Evolutionary conservation across 2,888 invertebrate genomes (phyloP).

Genomic region (Lasioglossum vierecki): DNA sequence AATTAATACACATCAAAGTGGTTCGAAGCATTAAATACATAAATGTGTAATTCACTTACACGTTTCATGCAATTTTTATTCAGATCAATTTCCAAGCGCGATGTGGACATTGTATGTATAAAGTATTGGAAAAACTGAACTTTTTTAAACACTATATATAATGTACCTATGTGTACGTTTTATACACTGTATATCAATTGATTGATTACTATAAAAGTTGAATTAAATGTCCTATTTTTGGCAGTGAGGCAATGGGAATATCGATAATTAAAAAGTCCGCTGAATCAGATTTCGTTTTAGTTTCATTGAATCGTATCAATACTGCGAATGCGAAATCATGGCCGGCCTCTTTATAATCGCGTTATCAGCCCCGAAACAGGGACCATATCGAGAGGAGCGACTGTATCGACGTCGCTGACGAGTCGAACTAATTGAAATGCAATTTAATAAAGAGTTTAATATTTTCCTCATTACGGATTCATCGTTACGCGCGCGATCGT

Average conservation of each 20-base stretch:
- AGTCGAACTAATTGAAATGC: neutral
- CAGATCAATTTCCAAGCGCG: too few species aligned
- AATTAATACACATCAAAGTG: neutral
- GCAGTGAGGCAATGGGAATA: neutral
- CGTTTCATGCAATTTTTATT: too few species aligned
- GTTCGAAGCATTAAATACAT: neutral
- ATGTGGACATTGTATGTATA: too few species aligned
- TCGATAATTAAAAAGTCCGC: neutral
- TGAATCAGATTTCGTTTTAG: neutral
- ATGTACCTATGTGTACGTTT: too few species aligned
- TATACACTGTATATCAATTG: neutral
- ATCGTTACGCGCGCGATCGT: neutral
- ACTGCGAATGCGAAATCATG: neutral
- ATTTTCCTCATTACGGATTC: neutral
- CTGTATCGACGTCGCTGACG: neutral
- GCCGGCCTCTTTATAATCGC: constrained; percentile 1
- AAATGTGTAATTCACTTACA: too few species aligned
- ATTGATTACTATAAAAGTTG: neutral
- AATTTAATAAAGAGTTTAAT: constrained; percentile 12
- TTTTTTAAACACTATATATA: neutral
- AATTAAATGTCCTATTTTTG: neutral
- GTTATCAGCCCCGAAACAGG: neutral
- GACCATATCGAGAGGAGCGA: neutral
- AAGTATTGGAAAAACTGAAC: neutral
- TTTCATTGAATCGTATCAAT: neutral